Conservation (phyloP, 1,140 invertebrate species). For the Copidosoma floridanum region DNA sequence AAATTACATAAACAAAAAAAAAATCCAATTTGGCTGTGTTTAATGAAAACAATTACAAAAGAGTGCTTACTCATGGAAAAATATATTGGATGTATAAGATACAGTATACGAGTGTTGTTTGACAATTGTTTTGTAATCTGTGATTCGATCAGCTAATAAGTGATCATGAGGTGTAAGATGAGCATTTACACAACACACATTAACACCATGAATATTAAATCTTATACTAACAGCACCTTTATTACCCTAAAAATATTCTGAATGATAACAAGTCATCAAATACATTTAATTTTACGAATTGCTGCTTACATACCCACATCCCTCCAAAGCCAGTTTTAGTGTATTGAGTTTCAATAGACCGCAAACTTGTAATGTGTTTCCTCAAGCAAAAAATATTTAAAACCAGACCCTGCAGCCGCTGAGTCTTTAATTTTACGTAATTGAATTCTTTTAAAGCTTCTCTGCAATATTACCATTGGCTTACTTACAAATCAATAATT, state of each 20-base stretch:
- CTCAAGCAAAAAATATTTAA: constrained; percentile 74
- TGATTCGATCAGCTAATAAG: constrained; percentile 73
- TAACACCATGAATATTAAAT: constrained; percentile 81
- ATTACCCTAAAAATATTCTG: constrained; percentile 70
- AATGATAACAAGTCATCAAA: neutral
- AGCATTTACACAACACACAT: constrained; percentile 82
- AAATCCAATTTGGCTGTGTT: neutral
- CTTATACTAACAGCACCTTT: constrained; percentile 90
- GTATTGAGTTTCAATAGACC: constrained; percentile 80
- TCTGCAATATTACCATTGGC: constrained; percentile 59
- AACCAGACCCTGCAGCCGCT: constrained; percentile 77
- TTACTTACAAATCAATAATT: too few relatives aligned
- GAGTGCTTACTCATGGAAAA: constrained; percentile 82
- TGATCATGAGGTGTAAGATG: constrained; percentile 88
- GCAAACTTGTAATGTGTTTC: constrained; percentile 75
- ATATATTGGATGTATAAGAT: constrained; percentile 74
- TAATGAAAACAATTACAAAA: neutral
- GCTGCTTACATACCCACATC: constrained; percentile 74
- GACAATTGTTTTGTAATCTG: constrained; percentile 83
- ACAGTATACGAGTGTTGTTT: constrained; percentile 71
- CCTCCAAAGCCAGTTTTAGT: constrained; percentile 86
- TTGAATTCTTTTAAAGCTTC: constrained; percentile 67
- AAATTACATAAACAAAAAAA: neutral
- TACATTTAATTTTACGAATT: too few relatives aligned
- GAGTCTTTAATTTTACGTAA: constrained; percentile 76